Conservation (phyloP, 2,888 invertebrate genomes). For the Nebria salina region DNA sequence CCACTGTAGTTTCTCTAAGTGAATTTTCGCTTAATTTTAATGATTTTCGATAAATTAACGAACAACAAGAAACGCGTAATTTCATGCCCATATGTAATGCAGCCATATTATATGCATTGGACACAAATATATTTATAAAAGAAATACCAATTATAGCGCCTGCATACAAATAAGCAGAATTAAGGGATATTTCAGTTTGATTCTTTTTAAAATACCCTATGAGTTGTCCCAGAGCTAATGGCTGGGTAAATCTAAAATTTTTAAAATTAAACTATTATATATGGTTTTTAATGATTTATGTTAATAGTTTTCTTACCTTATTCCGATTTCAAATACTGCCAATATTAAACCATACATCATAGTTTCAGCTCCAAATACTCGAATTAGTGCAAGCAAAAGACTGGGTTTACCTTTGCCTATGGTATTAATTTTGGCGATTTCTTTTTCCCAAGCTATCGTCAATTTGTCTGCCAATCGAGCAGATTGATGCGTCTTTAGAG, state of each 20-base stretch:
- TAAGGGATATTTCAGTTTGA: no score
- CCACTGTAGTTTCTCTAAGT: no score
- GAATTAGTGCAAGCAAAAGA: no score
- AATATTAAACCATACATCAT: slow-evolving; percentile 49
- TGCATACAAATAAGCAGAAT: slow-evolving; percentile 60
- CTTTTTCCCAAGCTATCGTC: no score
- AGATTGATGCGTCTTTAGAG: slow-evolving; percentile 75
- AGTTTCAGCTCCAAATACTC: no score
- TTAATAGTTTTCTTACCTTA: slow-evolving; percentile 61
- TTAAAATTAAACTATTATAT: slow-evolving; percentile 47
- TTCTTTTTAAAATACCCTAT: no score
- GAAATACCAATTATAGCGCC: no score
- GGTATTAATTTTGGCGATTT: no score
- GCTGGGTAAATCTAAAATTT: no score
- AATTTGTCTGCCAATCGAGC: slow-evolving; percentile 47
- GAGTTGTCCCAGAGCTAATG: slow-evolving; percentile 65
- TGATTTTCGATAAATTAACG: no score
- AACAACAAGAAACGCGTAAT: slow-evolving; percentile 74
- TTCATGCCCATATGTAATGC: slow-evolving; percentile 76
- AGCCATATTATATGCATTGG: slow-evolving; percentile 79
- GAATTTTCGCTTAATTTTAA: no score
- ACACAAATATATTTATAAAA: slow-evolving; percentile 66
- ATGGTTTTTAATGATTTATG: slow-evolving; percentile 74
- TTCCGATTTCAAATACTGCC: slow-evolving; percentile 72
- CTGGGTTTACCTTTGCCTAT: no score